Percentiles rank a stretch among this genome's conserved stretches.
Evolutionary conservation across 64 coral and sea anemone species (phyloP).

Genomic region (Actinia tenebrosa): DNA sequence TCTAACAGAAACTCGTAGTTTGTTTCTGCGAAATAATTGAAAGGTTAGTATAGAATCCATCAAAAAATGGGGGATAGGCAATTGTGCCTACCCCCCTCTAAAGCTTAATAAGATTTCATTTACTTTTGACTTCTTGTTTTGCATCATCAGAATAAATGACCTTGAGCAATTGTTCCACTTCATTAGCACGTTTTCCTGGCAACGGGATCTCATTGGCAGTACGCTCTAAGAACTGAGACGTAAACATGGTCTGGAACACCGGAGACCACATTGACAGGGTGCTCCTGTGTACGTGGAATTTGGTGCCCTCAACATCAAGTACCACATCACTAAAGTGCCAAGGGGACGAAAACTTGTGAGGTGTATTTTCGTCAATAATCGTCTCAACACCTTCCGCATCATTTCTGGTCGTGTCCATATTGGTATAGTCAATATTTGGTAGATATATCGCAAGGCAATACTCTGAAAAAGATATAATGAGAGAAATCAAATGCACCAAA

Average conservation of each 20-base stretch:
- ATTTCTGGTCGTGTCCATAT: not conserved
- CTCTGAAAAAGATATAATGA: no score
- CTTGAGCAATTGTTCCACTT: slow-evolving; percentile 51
- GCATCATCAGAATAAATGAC: slow-evolving; percentile 33
- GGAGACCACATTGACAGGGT: slow-evolving; percentile 71
- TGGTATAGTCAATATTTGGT: no score
- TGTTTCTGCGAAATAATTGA: not conserved
- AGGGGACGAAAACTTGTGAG: slow-evolving; percentile 37
- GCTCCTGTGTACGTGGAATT: slow-evolving; percentile 56
- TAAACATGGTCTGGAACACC: slow-evolving; percentile 60
- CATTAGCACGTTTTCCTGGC: slow-evolving; percentile 41
- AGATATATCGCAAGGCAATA: no score
- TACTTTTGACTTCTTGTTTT: not conserved
- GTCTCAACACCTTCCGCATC: not conserved
- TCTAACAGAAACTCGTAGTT: no score
- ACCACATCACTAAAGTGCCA: slow-evolving; percentile 63
- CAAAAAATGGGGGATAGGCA: not conserved
- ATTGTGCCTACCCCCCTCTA: not conserved
- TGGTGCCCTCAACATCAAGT: slow-evolving; percentile 49
- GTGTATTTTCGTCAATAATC: no score
- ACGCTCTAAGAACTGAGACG: slow-evolving; percentile 33
- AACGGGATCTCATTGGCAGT: slow-evolving; percentile 29
- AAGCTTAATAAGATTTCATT: not conserved
- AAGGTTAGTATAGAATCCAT: not conserved
- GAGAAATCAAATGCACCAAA: no score